A percentile compares a stretch with the other conserved stretches of the same genome.
Evolutionary conservation across 2,888 invertebrate genomes (phyloP).

Genomic region (Drosophila limbata): DNA sequence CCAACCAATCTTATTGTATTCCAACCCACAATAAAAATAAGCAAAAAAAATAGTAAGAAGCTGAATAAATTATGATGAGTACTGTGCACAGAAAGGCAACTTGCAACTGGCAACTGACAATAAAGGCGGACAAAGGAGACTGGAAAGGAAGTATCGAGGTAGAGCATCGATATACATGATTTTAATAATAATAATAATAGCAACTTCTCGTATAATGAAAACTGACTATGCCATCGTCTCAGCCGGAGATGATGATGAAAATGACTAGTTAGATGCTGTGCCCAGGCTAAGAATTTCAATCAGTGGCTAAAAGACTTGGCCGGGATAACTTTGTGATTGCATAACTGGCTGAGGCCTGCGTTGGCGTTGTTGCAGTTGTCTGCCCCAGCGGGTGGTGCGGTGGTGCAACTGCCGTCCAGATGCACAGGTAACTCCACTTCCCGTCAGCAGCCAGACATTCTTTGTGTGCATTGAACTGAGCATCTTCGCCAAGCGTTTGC

Average conservation of each 20-base stretch:
- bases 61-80: slow-evolving; percentile 39
- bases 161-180: slow-evolving; percentile 55
- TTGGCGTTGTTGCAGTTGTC: slow-evolving; percentile 37
- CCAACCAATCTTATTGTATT: slow-evolving; percentile 56
- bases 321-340: slow-evolving; percentile 71
- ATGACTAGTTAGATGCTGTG: slow-evolving; percentile 41
- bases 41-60: slow-evolving; percentile 31
- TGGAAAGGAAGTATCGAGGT: slow-evolving; percentile 26
- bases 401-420: slow-evolving; percentile 20
- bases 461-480: slow-evolving; percentile 50
- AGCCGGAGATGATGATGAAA: slow-evolving; percentile 58
- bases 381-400: slow-evolving; percentile 57
- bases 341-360: slow-evolving; percentile 59
- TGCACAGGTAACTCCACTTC: slow-evolving; percentile 22
- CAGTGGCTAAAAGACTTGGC: slow-evolving; percentile 60
- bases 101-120: slow-evolving; percentile 54
- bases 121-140: slow-evolving; percentile 19
- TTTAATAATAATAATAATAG: slow-evolving; percentile 62
- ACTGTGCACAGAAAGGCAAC: slow-evolving; percentile 35
- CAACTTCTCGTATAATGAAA: slow-evolving; percentile 53
- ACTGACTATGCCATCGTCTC: slow-evolving; percentile 19
- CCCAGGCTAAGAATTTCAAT: slow-evolving; percentile 69
- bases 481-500: slow-evolving; percentile 51
- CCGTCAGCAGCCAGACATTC: slow-evolving; percentile 45
- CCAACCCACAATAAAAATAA: slow-evolving; percentile 38